A percentile compares a stretch with the other conserved stretches of the same genome.
Conservation (phyloP, 2,888 invertebrate species). For the Zygothrica quintamaculata region DNA sequence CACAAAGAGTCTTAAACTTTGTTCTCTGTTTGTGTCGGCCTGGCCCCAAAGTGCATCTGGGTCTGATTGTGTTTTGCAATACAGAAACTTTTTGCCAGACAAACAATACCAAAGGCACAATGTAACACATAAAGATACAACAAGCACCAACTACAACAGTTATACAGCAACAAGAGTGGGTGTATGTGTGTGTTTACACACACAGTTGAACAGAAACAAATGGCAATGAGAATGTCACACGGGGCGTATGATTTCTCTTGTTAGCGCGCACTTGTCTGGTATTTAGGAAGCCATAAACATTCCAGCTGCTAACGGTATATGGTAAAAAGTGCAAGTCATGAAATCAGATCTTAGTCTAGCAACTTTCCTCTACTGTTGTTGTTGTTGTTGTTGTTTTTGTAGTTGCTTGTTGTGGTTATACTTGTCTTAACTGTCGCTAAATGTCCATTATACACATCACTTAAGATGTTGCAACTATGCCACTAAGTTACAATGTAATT, state of each 20-base stretch:
- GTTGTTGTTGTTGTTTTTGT: constrained; percentile 1
- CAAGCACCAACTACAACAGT: no score
- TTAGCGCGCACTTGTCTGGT: constrained; percentile 59
- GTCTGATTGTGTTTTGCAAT: constrained; percentile 72
- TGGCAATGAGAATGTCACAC: constrained; percentile 58
- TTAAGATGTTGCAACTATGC: constrained; percentile 6
- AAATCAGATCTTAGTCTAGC: constrained; percentile 39
- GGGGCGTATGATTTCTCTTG: constrained; percentile 73
- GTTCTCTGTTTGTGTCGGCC: constrained; percentile 48
- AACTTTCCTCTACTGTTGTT: no score
- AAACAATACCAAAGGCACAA: constrained; percentile 44
- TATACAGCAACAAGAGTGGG: not conserved
- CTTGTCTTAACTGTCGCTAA: constrained; percentile 2
- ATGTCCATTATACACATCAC: constrained; percentile 6
- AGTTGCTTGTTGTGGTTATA: not conserved
- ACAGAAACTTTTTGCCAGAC: constrained; percentile 66
- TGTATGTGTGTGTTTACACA: constrained; percentile 17
- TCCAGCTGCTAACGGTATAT: not conserved
- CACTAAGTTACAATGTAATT: not conserved
- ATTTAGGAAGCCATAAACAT: constrained; percentile 61
- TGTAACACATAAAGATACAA: constrained; percentile 15
- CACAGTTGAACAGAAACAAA: constrained; percentile 56
- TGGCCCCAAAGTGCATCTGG: constrained; percentile 67
- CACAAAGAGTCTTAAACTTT: constrained; percentile 69
- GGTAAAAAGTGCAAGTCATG: constrained; percentile 46